Conservation (phyloP, 2,888 invertebrate genomes). For the Spatulosminthurus flaviceps region DNA sequence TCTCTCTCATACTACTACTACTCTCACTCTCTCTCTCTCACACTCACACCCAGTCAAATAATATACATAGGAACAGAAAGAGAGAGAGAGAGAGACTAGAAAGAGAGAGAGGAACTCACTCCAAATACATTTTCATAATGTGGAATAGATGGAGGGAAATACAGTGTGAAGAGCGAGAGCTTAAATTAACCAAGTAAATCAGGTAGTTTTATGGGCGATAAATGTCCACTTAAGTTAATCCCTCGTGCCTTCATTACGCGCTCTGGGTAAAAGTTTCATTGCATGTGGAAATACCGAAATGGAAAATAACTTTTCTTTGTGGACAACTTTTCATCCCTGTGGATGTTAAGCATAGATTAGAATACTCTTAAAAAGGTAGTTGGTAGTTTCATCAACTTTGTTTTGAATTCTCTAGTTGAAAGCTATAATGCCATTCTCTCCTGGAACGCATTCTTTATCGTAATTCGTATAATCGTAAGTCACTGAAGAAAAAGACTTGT, state of each 20-base stretch:
- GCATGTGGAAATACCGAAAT: conserved; percentile 34
- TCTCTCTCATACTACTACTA: no score
- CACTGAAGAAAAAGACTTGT: neutral
- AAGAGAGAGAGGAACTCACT: neutral
- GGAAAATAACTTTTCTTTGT: conserved; percentile 41
- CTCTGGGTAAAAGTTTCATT: conserved; percentile 41
- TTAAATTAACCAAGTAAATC: conserved; percentile 48
- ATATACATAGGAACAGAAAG: neutral
- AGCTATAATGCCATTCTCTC: conserved; percentile 26
- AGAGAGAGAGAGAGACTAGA: neutral
- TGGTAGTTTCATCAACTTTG: conserved; percentile 37
- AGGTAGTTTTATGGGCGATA: conserved; percentile 46
- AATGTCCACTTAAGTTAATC: conserved; percentile 40
- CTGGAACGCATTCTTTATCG: conserved; percentile 15
- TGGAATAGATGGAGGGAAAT: conserved; percentile 37
- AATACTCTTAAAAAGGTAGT: conserved; percentile 25
- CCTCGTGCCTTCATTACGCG: conserved; percentile 40
- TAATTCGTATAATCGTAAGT: conserved; percentile 18
- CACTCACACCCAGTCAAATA: neutral
- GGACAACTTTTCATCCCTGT: conserved; percentile 41
- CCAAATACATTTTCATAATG: conserved; percentile 43
- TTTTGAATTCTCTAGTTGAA: conserved; percentile 33
- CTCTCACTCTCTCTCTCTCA: neutral
- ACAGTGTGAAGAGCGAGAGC: conserved; percentile 43
- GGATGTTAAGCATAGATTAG: conserved; percentile 31